Conservation (phyloP, 2,113 vertebrate species). For the Stomatorhinus ivindoensis region DNA sequence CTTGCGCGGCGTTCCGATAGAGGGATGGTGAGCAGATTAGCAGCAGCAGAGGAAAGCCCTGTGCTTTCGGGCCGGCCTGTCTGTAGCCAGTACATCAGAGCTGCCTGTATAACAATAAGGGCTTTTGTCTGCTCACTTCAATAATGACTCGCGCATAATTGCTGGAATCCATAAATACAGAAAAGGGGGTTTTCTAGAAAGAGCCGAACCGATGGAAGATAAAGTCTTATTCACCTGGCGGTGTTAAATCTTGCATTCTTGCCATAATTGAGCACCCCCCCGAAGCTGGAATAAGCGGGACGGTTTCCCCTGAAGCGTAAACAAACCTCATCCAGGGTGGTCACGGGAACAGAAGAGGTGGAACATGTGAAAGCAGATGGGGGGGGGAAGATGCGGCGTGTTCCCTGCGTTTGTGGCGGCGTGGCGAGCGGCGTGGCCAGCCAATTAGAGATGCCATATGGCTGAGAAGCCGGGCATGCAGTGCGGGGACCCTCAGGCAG, state of each 20-base stretch:
- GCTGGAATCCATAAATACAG: neutral
- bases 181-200: neutral
- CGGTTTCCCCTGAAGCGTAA: slow-evolving; percentile 26
- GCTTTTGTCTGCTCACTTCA: slow-evolving; percentile 4
- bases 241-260: slow-evolving; percentile 23
- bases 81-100: neutral
- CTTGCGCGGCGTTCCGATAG: neutral
- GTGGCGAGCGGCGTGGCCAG: slow-evolving; percentile 36
- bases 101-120: neutral
- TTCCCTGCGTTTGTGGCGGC: neutral
- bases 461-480: slow-evolving; percentile 47
- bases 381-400: neutral
- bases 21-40: neutral
- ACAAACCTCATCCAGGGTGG: slow-evolving; percentile 29
- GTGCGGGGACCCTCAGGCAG: slow-evolving; percentile 58
- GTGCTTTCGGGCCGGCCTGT: neutral
- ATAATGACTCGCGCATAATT: slow-evolving; percentile 6
- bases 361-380: neutral
- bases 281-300: neutral
- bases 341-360: neutral
- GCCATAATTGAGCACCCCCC: slow-evolving; percentile 10
- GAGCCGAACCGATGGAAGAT: neutral
- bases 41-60: neutral
- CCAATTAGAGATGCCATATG: slow-evolving; percentile 71
- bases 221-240: neutral